Base-by-base conservation (phyloP, 2,888 invertebrate genomes). In the Ectropis crepuscularia region DNA sequence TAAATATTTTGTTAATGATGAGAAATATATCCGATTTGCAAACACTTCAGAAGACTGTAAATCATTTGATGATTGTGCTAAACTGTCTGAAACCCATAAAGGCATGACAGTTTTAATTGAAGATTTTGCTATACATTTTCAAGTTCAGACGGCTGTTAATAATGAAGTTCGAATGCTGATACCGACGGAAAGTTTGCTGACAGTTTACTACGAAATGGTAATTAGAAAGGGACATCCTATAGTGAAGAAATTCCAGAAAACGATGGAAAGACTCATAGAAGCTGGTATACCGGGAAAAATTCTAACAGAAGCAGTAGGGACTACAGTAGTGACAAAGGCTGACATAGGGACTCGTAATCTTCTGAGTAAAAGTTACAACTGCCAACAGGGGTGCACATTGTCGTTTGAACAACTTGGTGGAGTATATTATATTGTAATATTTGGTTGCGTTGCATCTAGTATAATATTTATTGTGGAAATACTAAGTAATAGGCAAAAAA, bases 201-300 rank as follows among this genome's bases (percentile, higher is more conserved):
- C 78, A 0, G 74, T 87, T 0, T 90, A 82, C 57, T 86, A 88
- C 43, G 89, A 90, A 68, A 90, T 92, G 82, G 38, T 87, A 11
- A 73, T 90, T 0, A 70, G 81, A 1, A 89, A 84, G 48, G 67
- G 80, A 10, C 79, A 79, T 63, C 59, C 73, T 2, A 62, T 89
- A 0, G 75, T 77, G 0, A 55, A 11, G 0, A 77, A 69, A 7
- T 78, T 89, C 49, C 74, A 79, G 10, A 74, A 73, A 5, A 69
- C 81, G 0, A 57, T 85, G 6, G 42, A 57, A 28, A 75, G 81
- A n/a, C 70, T 92, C 0, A 84, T 82, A 62, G 90, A 91, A 69
- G 80, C 83, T n/a, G 91, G 90, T 7, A 86, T 92, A 36, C 81
- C 83, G 12, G 60, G 78, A 0, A 80, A 77, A 43, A 69, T 89